Percentiles rank a stretch among this genome's conserved stretches.
phyloP scores from a whole-genome alignment of 2,888 invertebrate species.

The Acrocyrtus sp. region DNA sequence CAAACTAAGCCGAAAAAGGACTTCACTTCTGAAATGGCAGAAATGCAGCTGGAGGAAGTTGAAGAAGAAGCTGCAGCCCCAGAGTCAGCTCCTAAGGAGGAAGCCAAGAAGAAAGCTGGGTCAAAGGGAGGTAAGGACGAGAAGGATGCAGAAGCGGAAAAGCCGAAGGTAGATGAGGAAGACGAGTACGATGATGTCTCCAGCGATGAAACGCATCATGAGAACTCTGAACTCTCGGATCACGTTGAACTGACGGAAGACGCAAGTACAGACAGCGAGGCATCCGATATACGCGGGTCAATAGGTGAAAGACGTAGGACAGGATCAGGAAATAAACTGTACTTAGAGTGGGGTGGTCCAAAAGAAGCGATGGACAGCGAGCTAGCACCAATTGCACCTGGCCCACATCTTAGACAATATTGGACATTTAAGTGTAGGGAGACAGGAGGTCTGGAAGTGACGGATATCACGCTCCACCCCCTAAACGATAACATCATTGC shows the following conservation, averaged over 20 bases:
- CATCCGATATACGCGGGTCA: conserved; percentile 2
- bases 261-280: conserved; percentile 25
- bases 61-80: conserved; percentile 5
- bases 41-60: not conserved
- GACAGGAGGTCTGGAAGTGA: conserved; percentile 58
- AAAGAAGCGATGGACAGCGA: conserved; percentile 18
- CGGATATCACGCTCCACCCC: conserved; percentile 58
- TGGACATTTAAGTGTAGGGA: conserved; percentile 55
- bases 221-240: conserved; percentile 48
- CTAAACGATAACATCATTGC: conserved; percentile 74
- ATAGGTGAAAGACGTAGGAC: not conserved
- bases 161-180: conserved; percentile 16
- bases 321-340: not conserved
- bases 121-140: not conserved
- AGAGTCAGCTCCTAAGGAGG: not conserved
- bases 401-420: conserved; percentile 52
- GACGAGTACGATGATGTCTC: conserved; percentile 47
- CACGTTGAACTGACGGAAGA: conserved; percentile 38
- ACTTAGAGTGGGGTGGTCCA: conserved; percentile 17
- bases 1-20: not conserved
- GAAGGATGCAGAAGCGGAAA: not conserved
- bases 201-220: conserved; percentile 41
- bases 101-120: not conserved
- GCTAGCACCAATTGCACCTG: conserved; percentile 7
- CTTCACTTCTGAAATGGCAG: conserved; percentile 21